These are phyloP conservation scores for Siphlonurus alternatus DNA, from an alignment of 2,888 invertebrate species.

Conservation along the genomic window DNA sequence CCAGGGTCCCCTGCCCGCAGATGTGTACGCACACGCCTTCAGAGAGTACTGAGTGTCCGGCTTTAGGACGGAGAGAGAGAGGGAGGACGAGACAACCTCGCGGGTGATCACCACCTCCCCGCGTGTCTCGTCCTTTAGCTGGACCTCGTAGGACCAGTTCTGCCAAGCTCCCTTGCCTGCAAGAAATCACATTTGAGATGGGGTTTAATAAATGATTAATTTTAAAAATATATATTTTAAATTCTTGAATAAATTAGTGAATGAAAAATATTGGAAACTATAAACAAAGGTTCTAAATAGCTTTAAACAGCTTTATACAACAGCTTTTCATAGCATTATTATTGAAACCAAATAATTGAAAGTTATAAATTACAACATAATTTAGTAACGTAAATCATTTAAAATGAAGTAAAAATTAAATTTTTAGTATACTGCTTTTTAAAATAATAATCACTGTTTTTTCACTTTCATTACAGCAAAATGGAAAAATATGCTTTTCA, in stretches of 20 bases:
- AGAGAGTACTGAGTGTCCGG: slow-evolving; percentile 62
- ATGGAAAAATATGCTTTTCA: too few relatives aligned
- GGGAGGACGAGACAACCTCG: slow-evolving; percentile 40
- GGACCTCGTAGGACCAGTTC: slow-evolving; percentile 64
- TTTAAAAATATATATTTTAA: background rate
- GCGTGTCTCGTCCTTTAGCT: slow-evolving; percentile 37
- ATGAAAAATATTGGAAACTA: background rate
- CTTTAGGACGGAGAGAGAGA: slow-evolving; percentile 47
- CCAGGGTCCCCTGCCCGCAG: slow-evolving; percentile 62
- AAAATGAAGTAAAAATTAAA: too few relatives aligned
- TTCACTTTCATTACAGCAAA: too few relatives aligned
- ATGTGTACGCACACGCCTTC: slow-evolving; percentile 61
- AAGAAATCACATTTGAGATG: too few relatives aligned
- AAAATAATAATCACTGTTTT: too few relatives aligned
- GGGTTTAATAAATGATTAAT: background rate
- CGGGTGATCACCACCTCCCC: slow-evolving; percentile 27
- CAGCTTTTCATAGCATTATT: too few relatives aligned
- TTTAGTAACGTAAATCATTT: too few relatives aligned
- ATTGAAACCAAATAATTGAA: too few relatives aligned
- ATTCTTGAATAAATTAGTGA: background rate
- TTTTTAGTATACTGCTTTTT: too few relatives aligned
- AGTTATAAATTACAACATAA: too few relatives aligned
- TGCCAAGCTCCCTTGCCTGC: slow-evolving; percentile 44
- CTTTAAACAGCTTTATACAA: too few relatives aligned
- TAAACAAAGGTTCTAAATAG: too few relatives aligned